These are phyloP conservation scores for Hoplodrina blanda DNA, from an alignment of 2,888 invertebrate species.

Conservation along the genomic window DNA sequence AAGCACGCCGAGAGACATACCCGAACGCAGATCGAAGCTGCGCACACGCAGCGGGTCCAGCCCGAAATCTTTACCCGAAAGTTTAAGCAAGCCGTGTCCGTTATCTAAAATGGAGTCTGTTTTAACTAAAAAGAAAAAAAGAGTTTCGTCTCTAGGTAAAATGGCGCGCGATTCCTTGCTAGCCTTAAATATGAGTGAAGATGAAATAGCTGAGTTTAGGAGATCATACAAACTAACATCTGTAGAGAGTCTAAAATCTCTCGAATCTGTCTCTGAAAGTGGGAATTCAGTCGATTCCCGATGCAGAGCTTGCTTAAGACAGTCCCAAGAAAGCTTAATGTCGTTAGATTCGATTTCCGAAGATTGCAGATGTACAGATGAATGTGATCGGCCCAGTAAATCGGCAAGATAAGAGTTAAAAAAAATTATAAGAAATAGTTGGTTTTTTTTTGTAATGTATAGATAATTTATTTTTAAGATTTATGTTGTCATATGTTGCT, in stretches of 20 bases:
- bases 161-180: constrained; percentile 86
- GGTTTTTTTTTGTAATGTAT: constrained; percentile 34
- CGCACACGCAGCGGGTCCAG: constrained; percentile 83
- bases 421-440: constrained; percentile 15
- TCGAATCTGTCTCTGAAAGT: constrained; percentile 87
- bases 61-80: constrained; percentile 87
- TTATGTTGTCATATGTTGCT: constrained; percentile 40
- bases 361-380: constrained; percentile 81
- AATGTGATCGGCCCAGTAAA: constrained; percentile 77
- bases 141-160: constrained; percentile 85
- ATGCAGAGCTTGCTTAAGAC: constrained; percentile 82
- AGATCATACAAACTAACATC: constrained; percentile 85
- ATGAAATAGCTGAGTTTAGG: constrained; percentile 86
- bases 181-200: constrained; percentile 87
- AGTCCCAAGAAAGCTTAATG: constrained; percentile 87
- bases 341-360: constrained; percentile 87
- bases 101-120: constrained; percentile 79
- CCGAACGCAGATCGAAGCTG: constrained; percentile 78
- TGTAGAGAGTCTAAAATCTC: constrained; percentile 83
- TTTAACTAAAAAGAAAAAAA: constrained; percentile 82
- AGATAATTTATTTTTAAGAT: constrained; percentile 34
- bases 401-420: constrained; percentile 74
- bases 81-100: constrained; percentile 83
- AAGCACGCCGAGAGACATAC: constrained; percentile 84
- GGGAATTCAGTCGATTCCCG: constrained; percentile 85